Evolutionary conservation across 2,113 vertebrate genomes (phyloP).

Genomic region (Phyllostomus discolor): DNA sequence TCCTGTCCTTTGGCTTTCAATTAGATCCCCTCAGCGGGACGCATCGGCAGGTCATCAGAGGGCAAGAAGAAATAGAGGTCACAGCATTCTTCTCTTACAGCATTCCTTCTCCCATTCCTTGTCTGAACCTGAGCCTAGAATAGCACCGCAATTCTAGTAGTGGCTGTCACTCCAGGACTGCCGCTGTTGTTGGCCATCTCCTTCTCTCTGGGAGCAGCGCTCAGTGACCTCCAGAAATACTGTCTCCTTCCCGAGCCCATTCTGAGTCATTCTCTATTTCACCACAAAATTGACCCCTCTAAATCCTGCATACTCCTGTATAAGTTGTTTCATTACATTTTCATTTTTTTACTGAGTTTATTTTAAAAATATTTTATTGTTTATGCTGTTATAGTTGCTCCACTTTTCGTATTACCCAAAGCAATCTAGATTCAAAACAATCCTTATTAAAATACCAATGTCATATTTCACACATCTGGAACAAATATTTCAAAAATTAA

Average conservation of each 20-base stretch:
- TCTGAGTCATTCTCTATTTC: not conserved
- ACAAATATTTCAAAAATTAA: too few relatives aligned
- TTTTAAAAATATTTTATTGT: too few relatives aligned
- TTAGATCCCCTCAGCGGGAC: not conserved
- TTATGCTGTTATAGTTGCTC: too few relatives aligned
- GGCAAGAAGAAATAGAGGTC: not conserved
- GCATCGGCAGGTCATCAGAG: not conserved
- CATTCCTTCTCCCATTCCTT: not conserved
- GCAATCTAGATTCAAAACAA: too few relatives aligned
- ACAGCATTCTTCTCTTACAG: not conserved
- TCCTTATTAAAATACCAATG: too few relatives aligned
- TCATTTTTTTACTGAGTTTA: not conserved
- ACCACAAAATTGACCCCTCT: not conserved
- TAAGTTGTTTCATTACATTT: not conserved
- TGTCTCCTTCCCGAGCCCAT: not conserved
- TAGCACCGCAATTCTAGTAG: not conserved
- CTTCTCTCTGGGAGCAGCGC: not conserved
- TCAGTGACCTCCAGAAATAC: not conserved
- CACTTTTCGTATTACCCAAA: too few relatives aligned
- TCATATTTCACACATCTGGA: too few relatives aligned
- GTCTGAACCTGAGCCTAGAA: too few relatives aligned
- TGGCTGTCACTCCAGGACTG: not conserved
- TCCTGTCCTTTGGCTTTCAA: not conserved
- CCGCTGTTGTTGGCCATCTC: not conserved
- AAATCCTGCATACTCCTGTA: not conserved